Evolutionary conservation across 2,888 invertebrate genomes (phyloP), one percentile per base, ranked within the genome.

Genomic region (Gastrophysa polygoni): DNA sequence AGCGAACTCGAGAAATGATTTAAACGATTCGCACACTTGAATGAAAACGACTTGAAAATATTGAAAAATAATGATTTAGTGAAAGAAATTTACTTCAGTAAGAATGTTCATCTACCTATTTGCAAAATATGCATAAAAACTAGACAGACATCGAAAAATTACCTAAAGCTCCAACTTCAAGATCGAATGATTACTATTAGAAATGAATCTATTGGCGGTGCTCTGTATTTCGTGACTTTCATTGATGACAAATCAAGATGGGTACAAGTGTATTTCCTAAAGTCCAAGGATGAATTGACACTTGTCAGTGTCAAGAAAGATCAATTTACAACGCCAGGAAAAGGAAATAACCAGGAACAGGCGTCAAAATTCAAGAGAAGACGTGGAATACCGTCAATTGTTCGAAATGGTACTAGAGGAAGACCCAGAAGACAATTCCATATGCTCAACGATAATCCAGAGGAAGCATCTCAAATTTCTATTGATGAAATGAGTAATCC

Each of bases 121-220:
- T 49, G 49, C 8, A 28, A 49, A 49, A 49, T 49, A 49, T 49
- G 29, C 29, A 49, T 29, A n/a, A 49, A 28, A 14, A 49, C 11
- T 28, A 49, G 14, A 17, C 49, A 49, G 16, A 14, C 16, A 28
- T 5, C 28, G 16, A 11, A n/a, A 10, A 2, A 2, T 49, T 49
- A 16, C 49, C 29, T 28, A 24, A 8, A 10, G 20, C 29, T n/a
- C 28, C 49, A 11, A 7, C 0, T 17, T 49, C 49, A 21, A 24
- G 49, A 16, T 24, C 49, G 11, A 14, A 28, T 49, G 7, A 7
- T 49, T 14, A 16, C 49, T 8, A 14, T 49, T 8, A n/a, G 8
- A 28, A 49, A 2, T 5, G 16, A 49, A 49, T 49, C 18, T 14
- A 10, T 29, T 10, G 16, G 28, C 16, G 29, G 28, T 17, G 29